Evolutionary conservation across 2,888 invertebrate species (phyloP), one percentile per base, ranked within the genome.

Genomic region (Acanthococcus lagerstroemiae): DNA sequence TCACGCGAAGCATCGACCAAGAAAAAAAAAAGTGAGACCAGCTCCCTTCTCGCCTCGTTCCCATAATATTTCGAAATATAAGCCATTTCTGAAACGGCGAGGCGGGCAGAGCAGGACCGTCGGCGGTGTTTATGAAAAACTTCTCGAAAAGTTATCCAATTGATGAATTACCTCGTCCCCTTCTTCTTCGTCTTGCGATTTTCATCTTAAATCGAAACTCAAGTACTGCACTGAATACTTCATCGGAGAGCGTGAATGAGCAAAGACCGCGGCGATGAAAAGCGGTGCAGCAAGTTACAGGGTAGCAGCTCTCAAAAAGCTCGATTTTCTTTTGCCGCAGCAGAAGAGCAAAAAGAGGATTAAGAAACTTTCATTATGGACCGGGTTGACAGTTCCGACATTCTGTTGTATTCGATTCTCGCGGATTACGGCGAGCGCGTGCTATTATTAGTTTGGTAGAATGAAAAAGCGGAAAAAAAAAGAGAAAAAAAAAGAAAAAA

Each of bases 321-420:
- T n/a, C n/a, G n/a, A n/a, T 57, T 44, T 55, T 55, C 30, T 55
- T 15, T 15, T 30, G 37, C 30, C 44, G 22, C 37, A 22, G n/a
- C n/a, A 37, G 3, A 37, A 30, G 55, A 6, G 55, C 26, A 50
- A 4, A 58, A 46, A 58, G 45, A 46, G 58, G 46, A 58, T 58
- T 58, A 46, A 58, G 46, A 58, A 58, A 46, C 26, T 58, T 58
- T 58, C 58, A 58, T 58, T 58, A 58, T 24, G 58, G 46, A 44
- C 45, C 37, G 37, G n/a, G 12, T 37, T 26, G 27, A 21, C 55
- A 55, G 55, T 17, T 30, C 30, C 44, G 44, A 57, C 21, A 24
- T 57, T 57, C 24, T 57, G 55, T 57, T 24, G 55, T 55, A 25
- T 25, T 52, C 52, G n/a, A n/a, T n/a, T n/a, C n/a, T n/a, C n/a